Percentiles rank a stretch among this genome's conserved stretches.
phyloP scores from a whole-genome alignment of 1,140 invertebrate genomes.

The Parasteatoda tepidariorum region DNA sequence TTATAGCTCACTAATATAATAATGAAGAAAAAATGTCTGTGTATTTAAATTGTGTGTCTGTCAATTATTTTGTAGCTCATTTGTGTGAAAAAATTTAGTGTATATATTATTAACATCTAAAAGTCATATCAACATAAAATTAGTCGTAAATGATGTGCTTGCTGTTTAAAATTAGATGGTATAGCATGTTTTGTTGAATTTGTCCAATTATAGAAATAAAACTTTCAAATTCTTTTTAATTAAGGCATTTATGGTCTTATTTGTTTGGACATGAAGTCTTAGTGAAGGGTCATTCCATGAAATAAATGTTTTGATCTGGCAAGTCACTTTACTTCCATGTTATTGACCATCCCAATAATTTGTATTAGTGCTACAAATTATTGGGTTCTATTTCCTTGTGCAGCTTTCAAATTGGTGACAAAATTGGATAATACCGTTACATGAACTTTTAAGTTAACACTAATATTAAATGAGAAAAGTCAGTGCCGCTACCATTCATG shows the following conservation, averaged over 20 bases:
- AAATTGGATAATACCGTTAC: too few species aligned
- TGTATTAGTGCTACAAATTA: too few species aligned
- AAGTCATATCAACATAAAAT: conserved; percentile 56
- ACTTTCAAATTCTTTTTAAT: conserved; percentile 45
- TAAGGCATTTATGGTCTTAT: background rate
- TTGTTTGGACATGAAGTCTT: background rate
- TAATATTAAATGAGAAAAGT: too few species aligned
- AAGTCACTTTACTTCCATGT: too few species aligned
- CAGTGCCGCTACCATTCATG: too few species aligned
- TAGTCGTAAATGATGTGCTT: conserved; percentile 54
- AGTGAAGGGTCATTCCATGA: background rate
- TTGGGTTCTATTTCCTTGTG: too few species aligned
- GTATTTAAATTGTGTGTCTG: conserved; percentile 40
- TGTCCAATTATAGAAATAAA: conserved; percentile 48
- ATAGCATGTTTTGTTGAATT: conserved; percentile 55
- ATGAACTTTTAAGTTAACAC: too few species aligned
- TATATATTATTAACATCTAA: conserved; percentile 54
- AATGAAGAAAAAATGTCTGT: background rate
- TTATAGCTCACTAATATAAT: background rate
- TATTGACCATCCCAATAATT: too few species aligned
- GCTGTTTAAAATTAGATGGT: conserved; percentile 31
- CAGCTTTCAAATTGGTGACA: too few species aligned
- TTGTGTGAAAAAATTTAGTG: conserved; percentile 35
- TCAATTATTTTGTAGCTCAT: conserved; percentile 51
- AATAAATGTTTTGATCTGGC: too few species aligned